Conservation (phyloP, 2,113 vertebrate genomes). For the Meles meles region DNA sequence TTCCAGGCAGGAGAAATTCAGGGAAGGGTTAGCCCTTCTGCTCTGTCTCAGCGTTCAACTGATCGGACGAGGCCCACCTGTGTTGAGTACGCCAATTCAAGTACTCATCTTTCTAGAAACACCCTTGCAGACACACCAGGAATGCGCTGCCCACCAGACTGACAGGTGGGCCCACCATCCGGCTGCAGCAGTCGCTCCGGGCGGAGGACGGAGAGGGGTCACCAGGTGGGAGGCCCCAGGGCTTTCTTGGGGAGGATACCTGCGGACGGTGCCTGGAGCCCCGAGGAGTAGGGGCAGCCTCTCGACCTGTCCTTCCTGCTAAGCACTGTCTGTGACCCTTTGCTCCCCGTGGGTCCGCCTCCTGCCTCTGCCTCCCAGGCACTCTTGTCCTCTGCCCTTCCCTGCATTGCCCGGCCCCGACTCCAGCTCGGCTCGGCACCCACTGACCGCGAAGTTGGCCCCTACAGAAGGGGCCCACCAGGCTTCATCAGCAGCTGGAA, state of each 20-base stretch:
- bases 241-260: background rate
- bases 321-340: background rate
- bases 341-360: accelerated
- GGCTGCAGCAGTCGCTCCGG: background rate
- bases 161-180: background rate
- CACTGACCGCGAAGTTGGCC: background rate
- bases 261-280: background rate
- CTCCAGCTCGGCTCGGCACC: background rate
- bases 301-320: background rate
- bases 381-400: accelerated
- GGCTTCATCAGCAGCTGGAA: background rate
- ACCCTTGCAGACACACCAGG: background rate
- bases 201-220: background rate
- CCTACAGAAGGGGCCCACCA: background rate
- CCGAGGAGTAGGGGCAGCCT: background rate
- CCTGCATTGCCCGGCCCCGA: background rate
- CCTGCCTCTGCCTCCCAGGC: background rate
- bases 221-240: background rate
- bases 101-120: background rate
- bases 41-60: accelerated
- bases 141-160: background rate
- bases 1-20: background rate
- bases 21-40: background rate
- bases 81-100: accelerated
- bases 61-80: too few relatives aligned